Conservation (phyloP, 2,888 invertebrate genomes). For the Parasteatoda lunata region DNA sequence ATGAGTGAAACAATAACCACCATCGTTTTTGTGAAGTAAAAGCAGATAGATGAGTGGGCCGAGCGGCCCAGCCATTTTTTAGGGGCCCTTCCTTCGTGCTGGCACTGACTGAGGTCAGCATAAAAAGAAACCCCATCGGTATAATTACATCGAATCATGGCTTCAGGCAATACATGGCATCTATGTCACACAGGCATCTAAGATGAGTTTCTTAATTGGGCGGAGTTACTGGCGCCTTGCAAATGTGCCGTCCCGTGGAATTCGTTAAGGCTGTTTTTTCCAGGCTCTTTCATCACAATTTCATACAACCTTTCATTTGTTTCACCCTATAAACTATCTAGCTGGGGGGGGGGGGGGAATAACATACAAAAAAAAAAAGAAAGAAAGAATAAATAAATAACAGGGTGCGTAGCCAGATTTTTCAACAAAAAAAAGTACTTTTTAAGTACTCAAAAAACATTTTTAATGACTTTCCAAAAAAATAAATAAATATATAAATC, state of each 20-base stretch:
- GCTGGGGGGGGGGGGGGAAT: too few relatives aligned
- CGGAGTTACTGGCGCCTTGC: slow-evolving; percentile 19
- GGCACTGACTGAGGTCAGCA: slow-evolving; percentile 53
- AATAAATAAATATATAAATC: too few relatives aligned
- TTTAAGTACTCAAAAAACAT: too few relatives aligned
- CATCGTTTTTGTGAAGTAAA: not conserved
- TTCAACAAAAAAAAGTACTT: too few relatives aligned
- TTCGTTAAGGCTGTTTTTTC: not conserved
- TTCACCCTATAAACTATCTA: too few relatives aligned
- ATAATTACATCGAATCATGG: slow-evolving; percentile 34
- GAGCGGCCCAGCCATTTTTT: slow-evolving; percentile 6
- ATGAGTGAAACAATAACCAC: not conserved
- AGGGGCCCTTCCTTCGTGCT: slow-evolving; percentile 32
- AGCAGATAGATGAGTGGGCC: slow-evolving; percentile 42
- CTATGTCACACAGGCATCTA: slow-evolving; percentile 28
- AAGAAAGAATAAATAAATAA: too few relatives aligned
- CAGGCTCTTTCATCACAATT: too few relatives aligned
- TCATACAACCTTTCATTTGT: too few relatives aligned
- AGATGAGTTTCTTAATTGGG: slow-evolving; percentile 48
- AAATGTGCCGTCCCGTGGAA: not conserved
- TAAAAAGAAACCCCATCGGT: not conserved
- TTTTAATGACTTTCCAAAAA: too few relatives aligned
- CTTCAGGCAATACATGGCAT: slow-evolving; percentile 25
- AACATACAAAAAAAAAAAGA: too few relatives aligned
- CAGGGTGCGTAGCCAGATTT: too few relatives aligned